Base-by-base conservation (phyloP, 2,797 vertebrate species). In the Gymnothorax reevesii region DNA sequence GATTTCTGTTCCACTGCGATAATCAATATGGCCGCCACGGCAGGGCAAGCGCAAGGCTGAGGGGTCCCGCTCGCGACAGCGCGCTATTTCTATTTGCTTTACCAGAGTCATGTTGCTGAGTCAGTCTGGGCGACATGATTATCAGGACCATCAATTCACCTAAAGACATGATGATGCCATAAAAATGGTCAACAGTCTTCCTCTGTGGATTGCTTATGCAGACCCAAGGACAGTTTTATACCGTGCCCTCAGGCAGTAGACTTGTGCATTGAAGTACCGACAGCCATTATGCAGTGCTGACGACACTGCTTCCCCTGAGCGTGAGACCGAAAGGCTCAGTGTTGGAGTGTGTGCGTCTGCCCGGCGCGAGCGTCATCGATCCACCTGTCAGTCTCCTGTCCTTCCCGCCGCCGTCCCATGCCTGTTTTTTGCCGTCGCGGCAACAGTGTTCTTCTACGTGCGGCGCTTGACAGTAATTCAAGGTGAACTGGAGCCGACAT, bases 401-500 rank as follows among this genome's bases (percentile, higher is more conserved):
- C 80, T 83, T 59, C 7, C 7, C 7, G 49, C 75, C 33, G 10
- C 57, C 10, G n/a, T 22, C 22, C 9, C 55, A 15, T 15, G 80
- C 80, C 57, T 82, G 73, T 77, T 55, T 57, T 82, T 20, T 57
- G 54, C 57, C 79, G 55, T 57, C 55, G 57, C 27, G 54, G 80
- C 57, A 54, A 59, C 55, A 57, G 0, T 57, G 55, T 57, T 57
- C 80, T 27, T 27, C 17, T n/a, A 22, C 10, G 7, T n/a, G 5
- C 80, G 80, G 59, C 80, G 15, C 80, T 75, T 83, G 80, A 59
- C 80, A 59, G 55, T 83, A 57, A 83, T 57, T 83, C 80, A 59
- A 83, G 80, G 57, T 59, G 80, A 83, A 83, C 80, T n/a, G n/a
- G 15, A n/a, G 10, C 55, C 33, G 80, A 59, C 55, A 59, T 25